These are phyloP conservation scores for Chironomus tentans DNA, from an alignment of 2,888 invertebrate species.

Conservation along the genomic window DNA sequence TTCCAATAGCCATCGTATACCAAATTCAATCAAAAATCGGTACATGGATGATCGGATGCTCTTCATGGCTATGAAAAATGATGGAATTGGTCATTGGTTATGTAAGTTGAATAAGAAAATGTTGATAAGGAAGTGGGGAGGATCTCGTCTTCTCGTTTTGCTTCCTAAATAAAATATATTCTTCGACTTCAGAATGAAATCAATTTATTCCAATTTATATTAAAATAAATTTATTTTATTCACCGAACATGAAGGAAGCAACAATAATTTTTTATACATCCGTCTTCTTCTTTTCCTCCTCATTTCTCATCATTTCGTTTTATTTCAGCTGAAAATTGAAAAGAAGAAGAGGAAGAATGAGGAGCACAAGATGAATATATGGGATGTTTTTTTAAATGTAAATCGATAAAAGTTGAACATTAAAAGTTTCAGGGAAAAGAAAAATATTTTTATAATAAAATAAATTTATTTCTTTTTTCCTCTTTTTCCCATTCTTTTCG, in stretches of 20 bases:
- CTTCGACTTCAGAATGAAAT: background rate
- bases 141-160: background rate
- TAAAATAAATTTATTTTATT: slow-evolving; percentile 8
- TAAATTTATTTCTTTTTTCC: too few species aligned
- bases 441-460: too few species aligned
- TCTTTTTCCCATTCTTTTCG: too few species aligned
- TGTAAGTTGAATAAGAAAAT: background rate
- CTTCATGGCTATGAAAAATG: background rate
- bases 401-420: background rate
- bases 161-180: background rate
- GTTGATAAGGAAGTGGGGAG: background rate
- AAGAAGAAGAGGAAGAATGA: too few species aligned
- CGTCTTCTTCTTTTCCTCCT: background rate
- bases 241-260: background rate
- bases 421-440: background rate
- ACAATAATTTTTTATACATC: slow-evolving; percentile 4
- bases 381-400: background rate
- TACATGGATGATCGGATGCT: background rate
- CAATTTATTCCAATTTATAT: slow-evolving; percentile 21
- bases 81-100: background rate
- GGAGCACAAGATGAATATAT: background rate
- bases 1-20: background rate
- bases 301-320: background rate
- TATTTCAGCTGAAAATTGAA: background rate
- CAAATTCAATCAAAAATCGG: background rate